Evolutionary conservation across 2,888 invertebrate species (phyloP), one percentile per base, ranked within the genome.

Genomic region (Philereme vetulata): DNA sequence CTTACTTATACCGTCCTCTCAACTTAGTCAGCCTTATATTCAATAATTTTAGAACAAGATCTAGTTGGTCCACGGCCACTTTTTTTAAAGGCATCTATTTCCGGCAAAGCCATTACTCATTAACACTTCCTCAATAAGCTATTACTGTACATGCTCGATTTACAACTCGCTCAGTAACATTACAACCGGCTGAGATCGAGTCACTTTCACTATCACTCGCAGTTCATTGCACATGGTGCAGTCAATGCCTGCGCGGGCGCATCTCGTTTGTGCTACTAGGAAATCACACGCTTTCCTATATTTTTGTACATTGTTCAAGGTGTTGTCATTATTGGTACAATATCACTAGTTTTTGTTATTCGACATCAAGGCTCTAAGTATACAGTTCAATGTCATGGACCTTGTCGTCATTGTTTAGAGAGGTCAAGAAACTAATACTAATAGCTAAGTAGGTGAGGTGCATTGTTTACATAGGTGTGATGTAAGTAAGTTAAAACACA

Each of bases 201-300:
- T 7, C 56, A 67, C 69, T 69, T 69, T 69, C 69, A 69, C 69
- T 69, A 58, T 65, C 67, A 60, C 54, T 54, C 55, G 38, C 66
- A 68, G 71, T 71, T 71, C 72, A 72, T 61, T 71, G 71, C 70
- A 70, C 72, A 72, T 54, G 45, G 4, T 51, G 60, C 62, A 62
- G 58, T 58, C 62, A 62, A 56, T 52, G 62, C 55, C 57, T 62
- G 62, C 51, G 36, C 56, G 6, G 53, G 44, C 60, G 49, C 59
- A 66, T 62, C 64, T 60, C 55, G 50, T 49, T 54, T 55, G 56
- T 51, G 21, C 56, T 58, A 50, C 64, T 42, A 60, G 68, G 68
- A 68, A 65, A 60, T 66, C 64, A 56, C 64, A 68, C 59, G 61
- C 62, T 57, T 58, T 64, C 64, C 57, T 60, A 52, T 47, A 56